Percentiles rank a stretch among this genome's conserved stretches.
phyloP scores from a whole-genome alignment of 2,888 invertebrate genomes.

The Exocentrus adspersus region DNA sequence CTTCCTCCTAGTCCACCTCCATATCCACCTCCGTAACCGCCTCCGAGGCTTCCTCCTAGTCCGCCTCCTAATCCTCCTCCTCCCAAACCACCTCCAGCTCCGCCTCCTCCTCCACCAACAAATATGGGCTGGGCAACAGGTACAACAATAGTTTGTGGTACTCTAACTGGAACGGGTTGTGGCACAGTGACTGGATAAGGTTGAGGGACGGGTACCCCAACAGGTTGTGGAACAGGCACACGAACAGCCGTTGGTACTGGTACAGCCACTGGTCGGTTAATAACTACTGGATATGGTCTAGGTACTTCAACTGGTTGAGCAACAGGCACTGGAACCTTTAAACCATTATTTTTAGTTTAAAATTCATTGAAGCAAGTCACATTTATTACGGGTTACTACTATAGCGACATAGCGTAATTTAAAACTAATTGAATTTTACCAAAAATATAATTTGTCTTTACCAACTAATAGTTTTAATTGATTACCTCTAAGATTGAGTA shows the following conservation, averaged over 20 bases:
- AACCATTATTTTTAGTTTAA: no score
- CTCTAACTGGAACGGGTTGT: conserved; percentile 64
- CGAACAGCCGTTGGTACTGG: conserved; percentile 65
- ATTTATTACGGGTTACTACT: no score
- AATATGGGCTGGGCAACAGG: conserved; percentile 50
- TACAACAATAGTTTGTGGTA: conserved; percentile 54
- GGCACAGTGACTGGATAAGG: conserved; percentile 68
- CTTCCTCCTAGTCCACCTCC: conserved; percentile 14
- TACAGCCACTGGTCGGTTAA: conserved; percentile 53
- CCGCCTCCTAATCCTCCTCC: conserved; percentile 39
- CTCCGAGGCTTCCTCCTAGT: conserved; percentile 33
- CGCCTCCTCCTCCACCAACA: conserved; percentile 48
- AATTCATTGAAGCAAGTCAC: no score
- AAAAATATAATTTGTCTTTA: no score
- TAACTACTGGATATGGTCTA: conserved; percentile 47
- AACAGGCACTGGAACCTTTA: conserved; percentile 49
- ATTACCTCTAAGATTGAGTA: no score
- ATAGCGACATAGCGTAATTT: no score
- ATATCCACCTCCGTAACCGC: conserved; percentile 26
- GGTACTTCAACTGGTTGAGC: conserved; percentile 49
- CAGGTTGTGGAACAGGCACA: conserved; percentile 62
- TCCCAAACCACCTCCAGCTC: conserved; percentile 38
- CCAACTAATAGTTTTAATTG: no score
- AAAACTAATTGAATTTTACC: no score
- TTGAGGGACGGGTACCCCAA: conserved; percentile 65